These are phyloP conservation scores for Leucoptera coffeella DNA, from an alignment of 2,888 invertebrate species.

Conservation along the genomic window DNA sequence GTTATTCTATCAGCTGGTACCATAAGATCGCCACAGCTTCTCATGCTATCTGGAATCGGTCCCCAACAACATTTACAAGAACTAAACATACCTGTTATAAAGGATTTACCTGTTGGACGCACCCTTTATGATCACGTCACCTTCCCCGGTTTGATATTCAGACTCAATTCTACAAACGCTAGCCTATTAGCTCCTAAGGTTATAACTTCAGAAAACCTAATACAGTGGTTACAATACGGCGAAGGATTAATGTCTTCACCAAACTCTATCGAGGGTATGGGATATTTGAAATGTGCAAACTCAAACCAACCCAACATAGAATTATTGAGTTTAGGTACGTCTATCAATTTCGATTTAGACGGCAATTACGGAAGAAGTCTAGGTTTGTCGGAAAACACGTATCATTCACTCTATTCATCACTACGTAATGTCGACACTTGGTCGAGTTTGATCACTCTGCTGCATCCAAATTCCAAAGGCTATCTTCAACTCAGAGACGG, in stretches of 20 bases:
- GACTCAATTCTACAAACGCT: slow-evolving; percentile 31
- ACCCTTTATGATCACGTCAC: slow-evolving; percentile 58
- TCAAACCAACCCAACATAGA: slow-evolving; percentile 59
- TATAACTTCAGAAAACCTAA: slow-evolving; percentile 27
- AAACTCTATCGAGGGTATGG: slow-evolving; percentile 61
- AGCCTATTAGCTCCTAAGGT: slow-evolving; percentile 32
- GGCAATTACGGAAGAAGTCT: slow-evolving; percentile 42
- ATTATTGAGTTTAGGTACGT: slow-evolving; percentile 57
- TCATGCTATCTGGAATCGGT: slow-evolving; percentile 81
- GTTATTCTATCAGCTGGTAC: slow-evolving; percentile 82
- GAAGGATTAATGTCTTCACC: slow-evolving; percentile 54
- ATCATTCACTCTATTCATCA: slow-evolving; percentile 47
- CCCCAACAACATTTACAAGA: slow-evolving; percentile 49
- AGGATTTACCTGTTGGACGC: slow-evolving; percentile 61
- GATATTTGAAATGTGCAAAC: slow-evolving; percentile 57
- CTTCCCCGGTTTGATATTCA: slow-evolving; percentile 45
- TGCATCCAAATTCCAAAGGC: slow-evolving; percentile 71
- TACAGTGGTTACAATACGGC: slow-evolving; percentile 41
- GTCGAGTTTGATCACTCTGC: slow-evolving; percentile 62
- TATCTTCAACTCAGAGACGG: slow-evolving; percentile 61
- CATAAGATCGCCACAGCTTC: slow-evolving; percentile 81
- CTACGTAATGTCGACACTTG: slow-evolving; percentile 54
- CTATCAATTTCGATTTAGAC: slow-evolving; percentile 56
- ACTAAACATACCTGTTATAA: slow-evolving; percentile 54
- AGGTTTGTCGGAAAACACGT: slow-evolving; percentile 52